Base-by-base conservation (phyloP, 1,140 invertebrate genomes). In the Zeugodacus cucurbitae region DNA sequence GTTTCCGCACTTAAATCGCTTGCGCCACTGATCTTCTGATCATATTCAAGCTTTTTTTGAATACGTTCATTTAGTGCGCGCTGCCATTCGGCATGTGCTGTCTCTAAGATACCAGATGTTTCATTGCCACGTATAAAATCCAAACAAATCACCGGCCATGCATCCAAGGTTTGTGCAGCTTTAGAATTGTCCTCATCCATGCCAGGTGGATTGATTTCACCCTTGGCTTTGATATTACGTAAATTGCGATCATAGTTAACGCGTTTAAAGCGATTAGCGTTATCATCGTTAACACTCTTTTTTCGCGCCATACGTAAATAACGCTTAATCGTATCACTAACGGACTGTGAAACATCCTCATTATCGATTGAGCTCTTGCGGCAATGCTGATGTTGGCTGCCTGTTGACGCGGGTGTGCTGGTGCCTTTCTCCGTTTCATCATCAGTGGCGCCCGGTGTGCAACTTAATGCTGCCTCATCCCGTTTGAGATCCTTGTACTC, bases 171-270 rank as follows among this genome's bases (percentile, higher is more conserved):
- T 91, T 97, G 96, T 90, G 95, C 95, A 14, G 96, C 96, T 89
- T 97, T 97, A 89, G 94, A 95, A 26, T 95, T 94, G 0, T 95
- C 96, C 88, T 97, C 96, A 89, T 96, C 95, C 87, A 97, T 96
- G 32, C 96, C 96, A 1, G 96, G 95, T 57, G 96, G 96, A 3
- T 96, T 96, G 2, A 96, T 96, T 92, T 96, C 96, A 1, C 96
- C 95, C 89, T 97, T 97, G 0, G 97, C 95, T 90, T 97, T 97
- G 34, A 98, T 98, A 88, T 97, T 97, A 2, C 97, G 93, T 54
- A 98, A 94, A 90, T 97, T 97, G 57, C 96, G 95, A 90, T 98
- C 97, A 90, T 98, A 98, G 90, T 98, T 98, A 1, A 98, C 97
- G 0, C 97, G 95, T 91, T 97, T 97, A 90, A 98, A 98, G 26